Evolutionary conservation across 2,797 vertebrate species (phyloP), one percentile per base, ranked within the genome.

Genomic region (Dryobates pubescens): DNA sequence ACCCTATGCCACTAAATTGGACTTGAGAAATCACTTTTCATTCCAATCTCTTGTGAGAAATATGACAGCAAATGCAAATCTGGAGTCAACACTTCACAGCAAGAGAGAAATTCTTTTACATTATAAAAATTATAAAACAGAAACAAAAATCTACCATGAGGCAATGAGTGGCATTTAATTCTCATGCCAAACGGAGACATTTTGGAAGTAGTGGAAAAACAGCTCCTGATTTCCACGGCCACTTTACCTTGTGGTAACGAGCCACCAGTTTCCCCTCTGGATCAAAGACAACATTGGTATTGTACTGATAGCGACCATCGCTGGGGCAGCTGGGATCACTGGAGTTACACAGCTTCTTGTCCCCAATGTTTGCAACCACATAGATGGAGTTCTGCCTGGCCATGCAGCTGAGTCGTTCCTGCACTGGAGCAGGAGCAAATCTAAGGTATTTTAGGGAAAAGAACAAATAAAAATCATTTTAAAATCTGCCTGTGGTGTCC

Each of bases 221-320:
- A 56, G 13, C 8, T 73, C 9, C 54, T 74, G 38, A 29, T 74
- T 59, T 63, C 9, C 49, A 75, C 71, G n/a, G 18, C 13, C 36
- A 45, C 16, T 45, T 93, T 83, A 97, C 97, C 97, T 98, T 98
- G 56, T 98, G 97, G 67, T 98, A 98, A 7, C 97, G 97, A 57
- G 97, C 98, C 82, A 98, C 93, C 61, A 98, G 76, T 68, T 97
- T 97, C 16, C 97, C 97, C 19, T 96, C 70, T 3, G 94, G 3
- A 53, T 97, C 95, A 85, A 95, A 98, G 5, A 97, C 96, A 0
- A 98, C 95, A 7, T 97, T 49, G 0, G 97, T 98, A 7, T 98
- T 98, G 83, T 97, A 98, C 9, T 98, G 97, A 68, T 97, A 97
- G 62, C 59, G 96, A 29, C 97, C 95, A 0, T 97, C 94, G 0